Evolutionary conservation across 2,888 invertebrate genomes (phyloP), one percentile per base, ranked within the genome.

Genomic region (Pelosia muscerda): DNA sequence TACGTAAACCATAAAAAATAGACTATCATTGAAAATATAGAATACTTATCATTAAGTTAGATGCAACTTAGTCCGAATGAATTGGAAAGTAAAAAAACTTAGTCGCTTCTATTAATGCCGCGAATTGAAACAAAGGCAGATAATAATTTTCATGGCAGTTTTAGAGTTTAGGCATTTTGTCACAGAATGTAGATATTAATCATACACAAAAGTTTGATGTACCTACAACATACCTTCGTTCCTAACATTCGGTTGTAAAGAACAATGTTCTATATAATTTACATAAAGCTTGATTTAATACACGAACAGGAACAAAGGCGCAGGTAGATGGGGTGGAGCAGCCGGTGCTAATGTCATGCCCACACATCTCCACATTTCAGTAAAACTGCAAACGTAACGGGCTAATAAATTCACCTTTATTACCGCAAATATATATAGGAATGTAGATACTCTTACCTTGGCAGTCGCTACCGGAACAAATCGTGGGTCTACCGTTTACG

Each of bases 331-430:
- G 83, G 84, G 82, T 75, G 85, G 77, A 82, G 83, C 84, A 86
- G 86, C 86, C 85, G 87, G 86, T 79, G 89, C 88, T 91, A 90
- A 91, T 90, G 90, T 90, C 86, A 65, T 66, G 69, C 81, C 78
- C 88, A 88, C 90, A 89, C 89, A 92, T 92, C 90, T 91, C 90
- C 90, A 88, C 92, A 89, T 92, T 91, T 93, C 90, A 90, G 90
- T 92, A 90, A 91, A 92, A 93, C 92, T 92, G 93, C 90, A 92
- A 91, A 94, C 91, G 89, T 92, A 93, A 93, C 91, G 77, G 90
- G 84, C 86, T 86, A 90, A 93, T 94, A 94, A 93, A 94, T 94
- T 93, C 87, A 92, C 89, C 90, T 94, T 94, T 94, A 94, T 94
- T 91, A 89, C 93, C 89, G 79, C 88, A 90, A 93, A 91, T 92